phyloP scores from a whole-genome alignment of 2,113 vertebrate species.

The Bos taurus region ARS-UCD2.0 NC_037345.1:40609501-40610000 shows the following conservation, averaged over 20 bases:
- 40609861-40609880: neutral
- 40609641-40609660: neutral
- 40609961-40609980: neutral
- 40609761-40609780: neutral
- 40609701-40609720: neutral
- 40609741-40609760: neutral
- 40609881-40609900: neutral
- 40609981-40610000: neutral
- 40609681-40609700: neutral
- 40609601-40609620: neutral
- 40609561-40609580: neutral
- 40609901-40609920: neutral
- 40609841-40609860: neutral
- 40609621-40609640: neutral
- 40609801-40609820: neutral
- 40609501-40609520: neutral
- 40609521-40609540: neutral
- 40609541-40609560: neutral
- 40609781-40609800: neutral
- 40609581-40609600: neutral
- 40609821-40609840: neutral
- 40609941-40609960: neutral
- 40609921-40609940: neutral
- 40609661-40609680: neutral
- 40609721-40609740: neutral